Percentiles rank a stretch among this genome's conserved stretches.
Evolutionary conservation across 2,113 vertebrate genomes (phyloP).

Genomic region (Synodontis membranacea): DNA sequence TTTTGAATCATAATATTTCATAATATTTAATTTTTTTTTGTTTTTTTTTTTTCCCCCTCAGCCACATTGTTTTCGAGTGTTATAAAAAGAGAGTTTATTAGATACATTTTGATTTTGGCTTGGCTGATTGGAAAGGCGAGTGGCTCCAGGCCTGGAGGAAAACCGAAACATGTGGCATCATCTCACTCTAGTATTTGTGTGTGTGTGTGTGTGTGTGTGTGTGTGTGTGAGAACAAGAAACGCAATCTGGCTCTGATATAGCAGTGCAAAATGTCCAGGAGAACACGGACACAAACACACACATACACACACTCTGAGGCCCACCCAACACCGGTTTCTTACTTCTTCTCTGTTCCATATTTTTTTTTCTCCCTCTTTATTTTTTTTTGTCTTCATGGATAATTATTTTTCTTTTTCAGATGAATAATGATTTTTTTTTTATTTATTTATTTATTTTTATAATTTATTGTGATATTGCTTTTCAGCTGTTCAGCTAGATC

Average conservation of each 20-base stretch:
- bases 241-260: constrained; percentile 40
- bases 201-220: constrained; percentile 48
- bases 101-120: constrained; percentile 35
- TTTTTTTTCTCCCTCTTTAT: background rate
- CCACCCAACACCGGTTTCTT: constrained; percentile 42
- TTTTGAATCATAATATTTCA: constrained; percentile 13
- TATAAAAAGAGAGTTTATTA: constrained; percentile 40
- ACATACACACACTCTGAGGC: constrained; percentile 20
- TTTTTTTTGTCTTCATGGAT: constrained; percentile 4
- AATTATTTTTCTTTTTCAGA: background rate
- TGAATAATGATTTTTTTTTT: background rate
- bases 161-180: constrained; percentile 35
- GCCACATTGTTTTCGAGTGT: constrained; percentile 12
- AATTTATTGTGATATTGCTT: background rate
- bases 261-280: constrained; percentile 36
- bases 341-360: constrained; percentile 6
- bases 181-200: constrained; percentile 31
- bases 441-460: no score
- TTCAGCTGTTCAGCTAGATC: background rate
- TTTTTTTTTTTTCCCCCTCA: background rate
- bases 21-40: background rate
- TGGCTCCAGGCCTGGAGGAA: constrained; percentile 9
- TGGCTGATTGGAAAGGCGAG: constrained; percentile 16
- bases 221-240: constrained; percentile 43
- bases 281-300: constrained; percentile 24